Conservation (phyloP, 2,888 invertebrate genomes). For the Caenorhabditis sp. region DNA sequence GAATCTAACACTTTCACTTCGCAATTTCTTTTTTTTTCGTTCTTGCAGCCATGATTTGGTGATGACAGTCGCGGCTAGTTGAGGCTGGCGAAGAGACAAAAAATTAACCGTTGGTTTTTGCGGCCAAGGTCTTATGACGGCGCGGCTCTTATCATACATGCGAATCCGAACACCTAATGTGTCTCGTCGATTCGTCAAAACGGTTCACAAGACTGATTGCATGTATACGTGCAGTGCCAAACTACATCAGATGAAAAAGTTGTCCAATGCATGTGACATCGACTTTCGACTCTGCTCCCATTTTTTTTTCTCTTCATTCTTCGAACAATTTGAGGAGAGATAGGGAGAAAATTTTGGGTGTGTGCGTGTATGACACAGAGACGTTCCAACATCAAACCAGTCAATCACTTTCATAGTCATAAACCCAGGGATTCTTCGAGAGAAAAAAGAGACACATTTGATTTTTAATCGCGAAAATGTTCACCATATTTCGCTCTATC, state of each 20-base stretch:
- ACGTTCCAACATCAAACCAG: conserved; percentile 60
- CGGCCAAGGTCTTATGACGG: conserved; percentile 39
- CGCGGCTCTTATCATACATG: conserved; percentile 37
- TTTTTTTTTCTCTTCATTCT: conserved; percentile 15
- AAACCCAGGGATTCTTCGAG: conserved; percentile 14
- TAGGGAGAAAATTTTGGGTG: conserved; percentile 3
- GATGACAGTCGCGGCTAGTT: background rate
- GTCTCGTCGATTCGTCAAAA: conserved; percentile 28
- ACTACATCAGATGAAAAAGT: conserved; percentile 32
- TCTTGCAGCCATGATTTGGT: background rate
- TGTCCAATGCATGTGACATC: conserved; percentile 47
- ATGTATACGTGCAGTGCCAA: conserved; percentile 24
- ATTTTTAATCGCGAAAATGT: conserved; percentile 39
- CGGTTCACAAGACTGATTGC: conserved; percentile 4
- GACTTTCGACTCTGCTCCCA: conserved; percentile 30
- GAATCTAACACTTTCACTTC: conserved; percentile 54
- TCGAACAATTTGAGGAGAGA: conserved; percentile 1
- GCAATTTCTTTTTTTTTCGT: conserved; percentile 16
- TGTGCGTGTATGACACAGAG: conserved; percentile 37
- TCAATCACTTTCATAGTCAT: conserved; percentile 53
- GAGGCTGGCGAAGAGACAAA: background rate
- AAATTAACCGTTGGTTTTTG: conserved; percentile 39
- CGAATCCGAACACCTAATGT: conserved; percentile 42
- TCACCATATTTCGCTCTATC: background rate
- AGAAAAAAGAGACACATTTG: conserved; percentile 2